phyloP scores from a whole-genome alignment of 2,797 vertebrate genomes.

The Pampus argenteus region DNA sequence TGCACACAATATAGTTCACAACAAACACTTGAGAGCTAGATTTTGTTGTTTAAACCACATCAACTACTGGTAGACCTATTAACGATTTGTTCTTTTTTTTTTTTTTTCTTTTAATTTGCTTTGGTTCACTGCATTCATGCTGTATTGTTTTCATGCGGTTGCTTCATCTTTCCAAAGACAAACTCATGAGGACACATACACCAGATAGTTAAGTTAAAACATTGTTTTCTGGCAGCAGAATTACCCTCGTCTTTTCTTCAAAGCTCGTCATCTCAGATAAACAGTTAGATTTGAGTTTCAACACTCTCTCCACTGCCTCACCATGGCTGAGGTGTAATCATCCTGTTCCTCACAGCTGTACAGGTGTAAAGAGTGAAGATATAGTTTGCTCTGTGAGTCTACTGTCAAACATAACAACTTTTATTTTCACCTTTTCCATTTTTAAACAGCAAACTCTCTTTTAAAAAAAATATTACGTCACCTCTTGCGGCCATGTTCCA shows the following conservation, averaged over 20 bases:
- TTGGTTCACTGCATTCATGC: constrained; percentile 6
- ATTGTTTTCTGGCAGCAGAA: constrained; percentile 25
- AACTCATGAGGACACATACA: constrained; percentile 16
- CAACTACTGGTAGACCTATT: not conserved
- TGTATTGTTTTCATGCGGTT: constrained; percentile 8
- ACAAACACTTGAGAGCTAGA: not conserved
- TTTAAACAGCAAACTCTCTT: not conserved
- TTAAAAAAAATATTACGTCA: too few relatives aligned
- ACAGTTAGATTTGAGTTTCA: constrained; percentile 19
- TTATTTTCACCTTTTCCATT: not conserved
- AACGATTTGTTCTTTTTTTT: not conserved
- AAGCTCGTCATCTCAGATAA: constrained; percentile 33
- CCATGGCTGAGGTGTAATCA: not conserved
- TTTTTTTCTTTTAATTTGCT: constrained; percentile 5
- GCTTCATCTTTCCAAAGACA: constrained; percentile 45
- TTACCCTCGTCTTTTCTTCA: constrained; percentile 43
- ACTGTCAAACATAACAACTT: not conserved
- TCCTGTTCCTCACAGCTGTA: constrained; percentile 1
- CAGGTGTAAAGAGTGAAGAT: constrained; percentile 13
- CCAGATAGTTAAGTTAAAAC: constrained; percentile 29
- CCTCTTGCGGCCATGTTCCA: not conserved
- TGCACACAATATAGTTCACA: not conserved
- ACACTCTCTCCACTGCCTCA: constrained; percentile 5
- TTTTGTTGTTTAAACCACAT: not conserved
- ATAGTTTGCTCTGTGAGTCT: constrained; percentile 1